phyloP scores from a whole-genome alignment of 2,797 vertebrate genomes.

The Coranthus polyacanthus region DNA sequence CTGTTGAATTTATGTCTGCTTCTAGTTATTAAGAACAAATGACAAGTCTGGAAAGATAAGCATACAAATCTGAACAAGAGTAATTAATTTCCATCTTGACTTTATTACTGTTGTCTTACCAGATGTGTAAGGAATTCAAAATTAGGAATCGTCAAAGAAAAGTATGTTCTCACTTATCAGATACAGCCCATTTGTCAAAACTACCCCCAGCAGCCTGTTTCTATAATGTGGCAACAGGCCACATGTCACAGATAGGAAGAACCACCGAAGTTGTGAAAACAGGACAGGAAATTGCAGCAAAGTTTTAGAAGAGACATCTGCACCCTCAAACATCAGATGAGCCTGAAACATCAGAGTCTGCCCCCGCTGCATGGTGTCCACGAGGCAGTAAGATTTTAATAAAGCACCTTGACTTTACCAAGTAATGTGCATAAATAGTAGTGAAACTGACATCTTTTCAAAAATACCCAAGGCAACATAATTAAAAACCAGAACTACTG shows the following conservation, averaged over 20 bases:
- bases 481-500: not conserved
- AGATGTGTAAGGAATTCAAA: slow-evolving; percentile 30
- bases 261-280: slow-evolving; percentile 83
- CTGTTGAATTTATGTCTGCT: slow-evolving; percentile 22
- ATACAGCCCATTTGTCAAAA: slow-evolving; percentile 53
- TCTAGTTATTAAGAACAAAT: slow-evolving; percentile 34
- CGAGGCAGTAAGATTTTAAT: slow-evolving; percentile 6
- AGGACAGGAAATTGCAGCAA: slow-evolving; percentile 85
- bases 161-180: slow-evolving; percentile 34
- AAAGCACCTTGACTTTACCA: slow-evolving; percentile 19
- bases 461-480: not conserved
- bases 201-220: slow-evolving; percentile 62
- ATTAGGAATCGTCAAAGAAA: slow-evolving; percentile 15
- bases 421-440: not conserved
- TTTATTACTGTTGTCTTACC: slow-evolving; percentile 38
- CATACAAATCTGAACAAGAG: slow-evolving; percentile 19
- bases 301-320: slow-evolving; percentile 64
- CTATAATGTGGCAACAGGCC: slow-evolving; percentile 79
- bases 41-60: slow-evolving; percentile 7
- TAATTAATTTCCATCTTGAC: slow-evolving; percentile 10
- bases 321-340: slow-evolving; percentile 40
- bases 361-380: slow-evolving; percentile 13
- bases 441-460: not conserved
- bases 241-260: slow-evolving; percentile 81
- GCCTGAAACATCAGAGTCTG: slow-evolving; percentile 2